Evolutionary conservation across 2,113 vertebrate species (phyloP), one percentile per base, ranked within the genome.

Genomic region (Saguinus midas): DNA sequence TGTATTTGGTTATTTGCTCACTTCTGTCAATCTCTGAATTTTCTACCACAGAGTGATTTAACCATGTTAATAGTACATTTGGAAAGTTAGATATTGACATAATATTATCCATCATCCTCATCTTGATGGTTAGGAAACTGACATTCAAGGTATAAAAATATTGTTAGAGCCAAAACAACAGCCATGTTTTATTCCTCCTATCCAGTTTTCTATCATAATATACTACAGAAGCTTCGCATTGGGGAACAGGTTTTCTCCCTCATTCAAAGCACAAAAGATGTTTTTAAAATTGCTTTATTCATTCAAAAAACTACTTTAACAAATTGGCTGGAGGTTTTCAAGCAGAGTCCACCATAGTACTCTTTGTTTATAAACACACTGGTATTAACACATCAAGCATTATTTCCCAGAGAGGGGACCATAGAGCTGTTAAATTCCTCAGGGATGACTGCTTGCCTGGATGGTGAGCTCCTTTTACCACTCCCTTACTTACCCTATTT

Each of bases 261-360:
- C n/a, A n/a, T 0, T 92, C 40, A 66, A 93, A 81, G 17, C 8
- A 92, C 40, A 45, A 92, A 96, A 43, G 7, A 40, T 66, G 2
- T 64, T 23, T 88, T 48, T 88, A 79, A 92, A 93, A 83, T n/a
- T 89, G 9, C 4, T 82, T 96, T 58, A 75, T 13, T 93, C 17
- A 68, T 70, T 68, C 37, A 92, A 89, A 87, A 55, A 94, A 14
- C 21, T 16, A 40, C 45, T 73, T 82, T 48, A 55, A 57, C 43
- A 4, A 70, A 78, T 40, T 27, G 11, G 18, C 52, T 82, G 58
- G 89, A 76, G 85, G 68, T 80, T 79, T 17, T 13, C 18, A 52
- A 92, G 35, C 58, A 81, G 12, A 85, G 13, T 68, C 61, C 43
- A 9, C 9, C 16, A 37, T 40, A 85, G 2, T 5, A 81, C 72